A percentile compares a stretch with the other conserved stretches of the same genome.
Conservation (phyloP, 2,888 invertebrate genomes). For the Melanostoma scalare region DNA sequence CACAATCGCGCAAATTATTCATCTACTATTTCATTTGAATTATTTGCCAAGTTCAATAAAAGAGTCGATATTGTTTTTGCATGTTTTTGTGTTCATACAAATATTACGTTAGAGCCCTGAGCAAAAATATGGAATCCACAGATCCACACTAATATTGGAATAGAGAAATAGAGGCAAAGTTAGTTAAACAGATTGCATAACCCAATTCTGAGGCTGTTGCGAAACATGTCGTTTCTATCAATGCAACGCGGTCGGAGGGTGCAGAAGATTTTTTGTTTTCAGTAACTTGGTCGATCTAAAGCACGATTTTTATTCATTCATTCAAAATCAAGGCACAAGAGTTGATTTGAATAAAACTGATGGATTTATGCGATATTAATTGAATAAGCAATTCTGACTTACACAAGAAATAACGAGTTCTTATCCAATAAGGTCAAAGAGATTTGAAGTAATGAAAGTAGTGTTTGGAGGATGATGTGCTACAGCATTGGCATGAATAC, state of each 20-base stretch:
- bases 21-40: slow-evolving; percentile 31
- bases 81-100: slow-evolving; percentile 17
- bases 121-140: background rate
- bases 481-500: too few relatives aligned
- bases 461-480: too few relatives aligned
- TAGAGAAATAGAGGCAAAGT: background rate
- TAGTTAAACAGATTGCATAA: slow-evolving; percentile 44
- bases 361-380: slow-evolving; percentile 65
- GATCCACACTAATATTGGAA: slow-evolving; percentile 25
- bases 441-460: too few relatives aligned
- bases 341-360: slow-evolving; percentile 30
- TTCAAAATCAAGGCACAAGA: slow-evolving; percentile 4
- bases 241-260: background rate
- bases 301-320: slow-evolving; percentile 25
- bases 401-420: too few relatives aligned
- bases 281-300: slow-evolving; percentile 25
- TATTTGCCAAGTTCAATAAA: background rate
- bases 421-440: too few relatives aligned
- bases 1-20: background rate
- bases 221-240: too few relatives aligned
- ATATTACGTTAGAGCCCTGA: slow-evolving; percentile 22
- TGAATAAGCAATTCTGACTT: slow-evolving; percentile 32
- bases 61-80: background rate
- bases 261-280: slow-evolving; percentile 33
- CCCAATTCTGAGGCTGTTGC: background rate